These are phyloP conservation scores for Apocrypta bakeri DNA, from an alignment of 1,140 invertebrate genomes.

Conservation along the genomic window DNA sequence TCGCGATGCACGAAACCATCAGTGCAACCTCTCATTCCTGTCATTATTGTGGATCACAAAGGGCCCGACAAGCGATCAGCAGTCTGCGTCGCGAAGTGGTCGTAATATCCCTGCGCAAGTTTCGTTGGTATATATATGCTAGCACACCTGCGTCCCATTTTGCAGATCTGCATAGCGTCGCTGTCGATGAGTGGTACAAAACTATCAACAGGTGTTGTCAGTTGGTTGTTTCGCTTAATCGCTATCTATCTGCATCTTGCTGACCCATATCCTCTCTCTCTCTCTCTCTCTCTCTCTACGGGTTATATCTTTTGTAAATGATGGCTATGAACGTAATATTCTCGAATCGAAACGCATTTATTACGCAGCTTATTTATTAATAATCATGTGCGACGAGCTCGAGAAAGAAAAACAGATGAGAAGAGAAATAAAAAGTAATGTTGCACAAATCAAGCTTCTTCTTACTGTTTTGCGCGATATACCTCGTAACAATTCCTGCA, in stretches of 20 bases:
- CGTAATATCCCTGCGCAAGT: background rate
- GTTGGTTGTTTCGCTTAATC: constrained; percentile 65
- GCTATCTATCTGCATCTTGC: constrained; percentile 57
- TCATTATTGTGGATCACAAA: background rate
- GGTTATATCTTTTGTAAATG: no score
- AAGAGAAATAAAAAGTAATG: no score
- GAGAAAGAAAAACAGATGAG: background rate
- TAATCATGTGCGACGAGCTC: no score
- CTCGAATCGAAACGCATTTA: no score
- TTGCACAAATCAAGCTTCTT: background rate
- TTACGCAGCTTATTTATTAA: no score
- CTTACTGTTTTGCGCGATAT: background rate
- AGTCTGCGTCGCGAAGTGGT: no score
- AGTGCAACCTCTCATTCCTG: background rate
- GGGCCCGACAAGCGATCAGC: background rate
- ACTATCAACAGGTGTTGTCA: constrained; percentile 65
- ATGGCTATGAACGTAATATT: no score
- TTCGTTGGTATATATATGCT: background rate
- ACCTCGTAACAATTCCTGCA: background rate
- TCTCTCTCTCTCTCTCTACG: no score
- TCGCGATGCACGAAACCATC: background rate
- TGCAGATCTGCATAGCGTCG: background rate
- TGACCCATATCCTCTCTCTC: constrained; percentile 30
- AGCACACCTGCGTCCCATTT: background rate
- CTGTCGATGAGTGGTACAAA: constrained; percentile 30